phyloP scores from a whole-genome alignment of 2,797 vertebrate species.

The Mus minutoides region DNA sequence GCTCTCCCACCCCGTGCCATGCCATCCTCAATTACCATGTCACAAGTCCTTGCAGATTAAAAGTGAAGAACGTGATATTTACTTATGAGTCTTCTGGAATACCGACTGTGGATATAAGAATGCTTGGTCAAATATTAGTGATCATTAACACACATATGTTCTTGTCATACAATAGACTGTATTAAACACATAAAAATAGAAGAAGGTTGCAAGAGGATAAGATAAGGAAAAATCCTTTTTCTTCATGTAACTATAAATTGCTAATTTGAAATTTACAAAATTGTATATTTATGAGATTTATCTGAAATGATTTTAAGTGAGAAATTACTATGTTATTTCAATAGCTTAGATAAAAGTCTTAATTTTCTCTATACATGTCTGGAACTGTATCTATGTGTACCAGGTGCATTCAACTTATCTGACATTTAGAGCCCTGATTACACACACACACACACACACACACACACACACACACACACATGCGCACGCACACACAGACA shows the following conservation, averaged over 20 bases:
- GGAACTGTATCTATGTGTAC: not conserved
- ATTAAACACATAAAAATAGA: not conserved
- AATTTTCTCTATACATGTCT: not conserved
- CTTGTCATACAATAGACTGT: not conserved
- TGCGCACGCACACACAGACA: not conserved
- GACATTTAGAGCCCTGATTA: too few relatives aligned
- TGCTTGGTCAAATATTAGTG: not conserved
- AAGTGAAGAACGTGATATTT: not conserved
- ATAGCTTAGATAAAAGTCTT: not conserved
- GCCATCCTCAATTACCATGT: not conserved
- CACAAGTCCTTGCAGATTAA: slow-evolving; percentile 6
- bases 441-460: not conserved
- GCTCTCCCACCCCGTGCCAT: not conserved
- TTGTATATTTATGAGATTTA: not conserved
- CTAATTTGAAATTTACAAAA: not conserved
- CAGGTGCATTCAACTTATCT: not conserved
- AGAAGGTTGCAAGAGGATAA: not conserved
- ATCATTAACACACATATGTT: not conserved
- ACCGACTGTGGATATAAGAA: not conserved
- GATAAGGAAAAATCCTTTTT: not conserved
- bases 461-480: not conserved
- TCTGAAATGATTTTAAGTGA: not conserved
- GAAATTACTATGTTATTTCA: not conserved
- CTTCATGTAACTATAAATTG: not conserved
- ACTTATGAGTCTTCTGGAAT: not conserved